Conservation (phyloP, 35 echinoderm and acorn worm genomes). For the Heliocidaris erythrogramma region DNA sequence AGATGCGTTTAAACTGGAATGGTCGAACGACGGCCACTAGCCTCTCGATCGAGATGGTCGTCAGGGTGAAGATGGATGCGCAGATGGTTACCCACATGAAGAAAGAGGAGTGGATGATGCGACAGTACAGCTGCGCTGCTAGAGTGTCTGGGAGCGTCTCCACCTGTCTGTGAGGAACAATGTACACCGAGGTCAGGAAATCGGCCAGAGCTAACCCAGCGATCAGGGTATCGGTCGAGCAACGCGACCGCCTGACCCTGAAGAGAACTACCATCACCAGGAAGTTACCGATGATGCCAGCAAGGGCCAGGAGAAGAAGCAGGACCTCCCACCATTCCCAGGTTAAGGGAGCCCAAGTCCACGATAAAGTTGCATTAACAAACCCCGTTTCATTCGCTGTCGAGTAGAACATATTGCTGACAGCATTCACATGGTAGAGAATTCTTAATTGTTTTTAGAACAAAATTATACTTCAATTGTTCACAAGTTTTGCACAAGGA, state of each 20-base stretch:
- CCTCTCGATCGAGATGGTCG: constrained; percentile 60
- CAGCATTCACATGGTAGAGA: background rate
- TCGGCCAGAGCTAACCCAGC: background rate
- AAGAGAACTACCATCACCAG: constrained; percentile 31
- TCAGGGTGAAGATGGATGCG: constrained; percentile 62
- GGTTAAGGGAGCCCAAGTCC: background rate
- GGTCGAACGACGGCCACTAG: constrained; percentile 63
- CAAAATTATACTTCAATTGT: background rate
- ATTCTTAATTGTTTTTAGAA: background rate
- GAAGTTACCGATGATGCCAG: background rate
- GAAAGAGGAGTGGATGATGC: constrained; percentile 43
- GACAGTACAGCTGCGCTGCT: constrained; percentile 59
- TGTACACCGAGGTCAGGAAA: constrained; percentile 5
- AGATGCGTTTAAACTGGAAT: constrained; percentile 40
- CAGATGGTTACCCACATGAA: constrained; percentile 63
- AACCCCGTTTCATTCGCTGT: background rate
- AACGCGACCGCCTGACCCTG: background rate
- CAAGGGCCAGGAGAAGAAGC: background rate
- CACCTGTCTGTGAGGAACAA: background rate
- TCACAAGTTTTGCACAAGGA: too few species aligned
- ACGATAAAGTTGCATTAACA: background rate
- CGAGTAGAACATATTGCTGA: background rate
- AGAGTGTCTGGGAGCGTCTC: background rate
- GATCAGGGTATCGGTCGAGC: constrained; percentile 21
- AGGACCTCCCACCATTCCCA: background rate